A percentile compares a stretch with the other conserved stretches of the same genome.
Evolutionary conservation across 2,797 vertebrate genomes (phyloP).

Genomic region (Eleutherodactylus coqui): DNA sequence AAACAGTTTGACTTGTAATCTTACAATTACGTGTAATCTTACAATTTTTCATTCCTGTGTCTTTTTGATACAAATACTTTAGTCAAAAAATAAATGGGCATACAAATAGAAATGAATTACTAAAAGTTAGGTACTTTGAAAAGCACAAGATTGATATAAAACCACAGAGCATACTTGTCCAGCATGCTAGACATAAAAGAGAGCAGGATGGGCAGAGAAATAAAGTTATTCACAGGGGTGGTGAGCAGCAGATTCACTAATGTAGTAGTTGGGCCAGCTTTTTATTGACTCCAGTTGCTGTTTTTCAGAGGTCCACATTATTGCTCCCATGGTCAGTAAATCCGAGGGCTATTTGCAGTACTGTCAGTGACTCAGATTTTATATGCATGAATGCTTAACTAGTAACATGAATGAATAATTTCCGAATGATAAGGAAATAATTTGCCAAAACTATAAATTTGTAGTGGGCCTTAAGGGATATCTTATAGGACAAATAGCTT

Average conservation of each 20-base stretch:
- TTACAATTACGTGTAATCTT: not conserved
- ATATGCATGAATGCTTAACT: constrained; percentile 81
- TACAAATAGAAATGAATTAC: not conserved
- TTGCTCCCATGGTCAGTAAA: constrained; percentile 74
- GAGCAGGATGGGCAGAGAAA: constrained; percentile 62
- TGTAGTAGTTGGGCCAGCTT: constrained; percentile 71
- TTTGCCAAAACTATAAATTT: constrained; percentile 85
- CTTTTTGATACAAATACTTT: not conserved
- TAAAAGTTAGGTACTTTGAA: constrained; percentile 2
- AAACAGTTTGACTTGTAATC: not conserved
- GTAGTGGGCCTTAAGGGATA: constrained; percentile 82
- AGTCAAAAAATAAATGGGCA: not conserved
- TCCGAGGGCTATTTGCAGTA: constrained; percentile 77
- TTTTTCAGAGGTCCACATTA: constrained; percentile 72
- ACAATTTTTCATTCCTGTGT: not conserved
- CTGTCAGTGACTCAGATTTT: constrained; percentile 82
- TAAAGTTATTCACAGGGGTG: constrained; percentile 50
- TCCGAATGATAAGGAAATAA: constrained; percentile 86
- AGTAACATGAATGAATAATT: constrained; percentile 84
- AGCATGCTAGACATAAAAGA: constrained; percentile 63
- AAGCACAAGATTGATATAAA: constrained; percentile 1
- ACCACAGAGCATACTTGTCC: constrained; percentile 38
- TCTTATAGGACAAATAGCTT: constrained; percentile 81
- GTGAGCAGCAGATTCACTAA: constrained; percentile 68
- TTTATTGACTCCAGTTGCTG: constrained; percentile 81